A percentile compares a stretch with the other conserved stretches of the same genome.
Conservation (phyloP, 2,797 vertebrate genomes). For the Lutra lutra region DNA sequence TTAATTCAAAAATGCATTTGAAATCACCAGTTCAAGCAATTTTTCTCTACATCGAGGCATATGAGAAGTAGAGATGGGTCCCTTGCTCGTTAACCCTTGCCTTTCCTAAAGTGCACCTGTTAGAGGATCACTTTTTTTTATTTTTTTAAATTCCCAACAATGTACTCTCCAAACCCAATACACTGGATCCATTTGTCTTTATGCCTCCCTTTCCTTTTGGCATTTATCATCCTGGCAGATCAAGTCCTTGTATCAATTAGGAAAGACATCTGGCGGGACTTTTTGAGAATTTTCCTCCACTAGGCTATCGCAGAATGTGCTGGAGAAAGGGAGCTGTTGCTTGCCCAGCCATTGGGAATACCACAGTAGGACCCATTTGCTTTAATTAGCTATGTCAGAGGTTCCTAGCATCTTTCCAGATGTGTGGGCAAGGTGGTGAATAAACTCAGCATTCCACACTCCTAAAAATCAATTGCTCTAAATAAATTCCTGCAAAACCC, state of each 20-base stretch:
- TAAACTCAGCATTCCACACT: conserved; percentile 3
- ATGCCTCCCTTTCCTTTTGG: conserved; percentile 41
- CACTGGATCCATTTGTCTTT: conserved; percentile 59
- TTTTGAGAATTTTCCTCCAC: conserved; percentile 66
- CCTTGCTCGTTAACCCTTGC: conserved; percentile 29
- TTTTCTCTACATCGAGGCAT: not conserved
- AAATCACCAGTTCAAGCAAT: not conserved
- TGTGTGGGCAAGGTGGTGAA: conserved; percentile 20
- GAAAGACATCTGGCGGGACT: conserved; percentile 40
- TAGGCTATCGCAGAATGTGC: conserved; percentile 52
- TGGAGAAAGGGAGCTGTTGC: conserved; percentile 34
- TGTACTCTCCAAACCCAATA: not conserved
- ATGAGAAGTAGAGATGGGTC: not conserved
- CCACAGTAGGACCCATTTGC: conserved; percentile 35
- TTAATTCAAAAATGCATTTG: conserved; percentile 33
- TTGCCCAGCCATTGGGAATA: not conserved
- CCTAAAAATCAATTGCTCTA: conserved; percentile 42
- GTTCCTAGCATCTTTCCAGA: conserved; percentile 64
- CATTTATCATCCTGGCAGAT: conserved; percentile 63
- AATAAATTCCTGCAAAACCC: not conserved
- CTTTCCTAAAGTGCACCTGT: not conserved
- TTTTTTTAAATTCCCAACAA: not conserved
- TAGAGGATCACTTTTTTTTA: not conserved
- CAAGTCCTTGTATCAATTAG: conserved; percentile 64
- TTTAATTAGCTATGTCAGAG: conserved; percentile 67